Percentiles rank a stretch among this genome's conserved stretches.
phyloP scores from a whole-genome alignment of 2,888 invertebrate species.

The Melinaea marsaeus region DNA sequence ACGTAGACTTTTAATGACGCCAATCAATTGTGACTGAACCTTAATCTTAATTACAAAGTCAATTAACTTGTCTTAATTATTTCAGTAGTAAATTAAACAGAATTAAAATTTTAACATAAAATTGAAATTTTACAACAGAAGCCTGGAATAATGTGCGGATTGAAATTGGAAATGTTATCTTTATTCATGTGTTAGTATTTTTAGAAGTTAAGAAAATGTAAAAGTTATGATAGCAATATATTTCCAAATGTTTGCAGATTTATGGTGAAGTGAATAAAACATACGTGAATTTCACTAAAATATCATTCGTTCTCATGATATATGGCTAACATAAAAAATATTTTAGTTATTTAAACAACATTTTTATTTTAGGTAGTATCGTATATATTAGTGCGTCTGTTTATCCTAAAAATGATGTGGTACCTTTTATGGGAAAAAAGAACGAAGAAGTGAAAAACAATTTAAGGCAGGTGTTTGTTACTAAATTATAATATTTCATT shows the following conservation, averaged over 20 bases:
- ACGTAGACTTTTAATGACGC: no score
- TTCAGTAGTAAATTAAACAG: background rate
- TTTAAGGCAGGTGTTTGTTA: background rate
- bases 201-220: background rate
- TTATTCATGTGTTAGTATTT: constrained; percentile 6
- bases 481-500: no score
- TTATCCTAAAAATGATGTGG: background rate
- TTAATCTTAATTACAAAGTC: no score
- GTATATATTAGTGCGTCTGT: background rate
- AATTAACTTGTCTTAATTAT: no score
- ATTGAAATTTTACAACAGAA: background rate
- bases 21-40: no score
- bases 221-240: background rate
- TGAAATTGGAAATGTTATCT: background rate
- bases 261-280: background rate
- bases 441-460: background rate
- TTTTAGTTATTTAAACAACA: background rate
- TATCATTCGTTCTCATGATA: background rate
- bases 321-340: background rate
- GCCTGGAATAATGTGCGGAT: background rate
- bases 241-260: constrained; percentile 4
- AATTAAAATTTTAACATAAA: background rate
- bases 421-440: background rate
- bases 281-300: no score
- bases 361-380: background rate